These are phyloP conservation scores for Etheostoma cragini DNA, from an alignment of 2,113 vertebrate genomes.

Conservation along the genomic window DNA sequence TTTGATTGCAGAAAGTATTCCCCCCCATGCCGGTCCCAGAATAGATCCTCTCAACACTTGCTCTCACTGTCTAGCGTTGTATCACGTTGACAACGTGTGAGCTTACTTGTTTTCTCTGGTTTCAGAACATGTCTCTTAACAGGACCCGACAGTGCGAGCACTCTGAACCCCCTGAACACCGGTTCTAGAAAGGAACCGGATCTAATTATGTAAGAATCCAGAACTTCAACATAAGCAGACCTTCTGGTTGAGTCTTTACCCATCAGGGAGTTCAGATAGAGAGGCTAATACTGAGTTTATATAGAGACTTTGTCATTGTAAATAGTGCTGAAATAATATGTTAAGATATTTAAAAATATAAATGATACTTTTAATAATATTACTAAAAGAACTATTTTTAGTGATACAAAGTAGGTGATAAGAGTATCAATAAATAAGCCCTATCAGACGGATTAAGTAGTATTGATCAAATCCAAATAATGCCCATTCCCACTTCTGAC, in stretches of 20 bases:
- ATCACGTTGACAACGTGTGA: slow-evolving; percentile 28
- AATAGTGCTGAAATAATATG: neutral
- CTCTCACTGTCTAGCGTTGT: slow-evolving; percentile 24
- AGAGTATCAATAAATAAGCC: neutral
- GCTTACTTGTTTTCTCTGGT: slow-evolving; percentile 20
- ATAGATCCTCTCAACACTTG: slow-evolving; percentile 55
- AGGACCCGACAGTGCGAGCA: neutral
- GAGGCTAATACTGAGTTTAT: neutral
- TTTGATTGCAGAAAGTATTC: slow-evolving; percentile 49
- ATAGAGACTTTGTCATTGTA: neutral
- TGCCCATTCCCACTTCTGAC: no score
- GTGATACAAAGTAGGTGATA: no score
- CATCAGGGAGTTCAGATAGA: neutral
- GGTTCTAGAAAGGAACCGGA: neutral
- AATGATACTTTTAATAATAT: neutral
- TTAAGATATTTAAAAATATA: neutral
- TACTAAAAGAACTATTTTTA: no score
- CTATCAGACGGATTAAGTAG: no score
- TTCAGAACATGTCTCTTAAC: slow-evolving; percentile 17
- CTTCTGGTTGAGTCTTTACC: neutral
- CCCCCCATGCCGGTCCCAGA: slow-evolving; percentile 45
- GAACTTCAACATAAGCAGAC: neutral
- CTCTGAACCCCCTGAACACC: neutral
- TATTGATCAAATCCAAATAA: no score
- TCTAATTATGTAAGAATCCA: neutral